Base-by-base conservation (phyloP, 2,113 vertebrate species). In the Onychostruthus taczanowskii region DNA sequence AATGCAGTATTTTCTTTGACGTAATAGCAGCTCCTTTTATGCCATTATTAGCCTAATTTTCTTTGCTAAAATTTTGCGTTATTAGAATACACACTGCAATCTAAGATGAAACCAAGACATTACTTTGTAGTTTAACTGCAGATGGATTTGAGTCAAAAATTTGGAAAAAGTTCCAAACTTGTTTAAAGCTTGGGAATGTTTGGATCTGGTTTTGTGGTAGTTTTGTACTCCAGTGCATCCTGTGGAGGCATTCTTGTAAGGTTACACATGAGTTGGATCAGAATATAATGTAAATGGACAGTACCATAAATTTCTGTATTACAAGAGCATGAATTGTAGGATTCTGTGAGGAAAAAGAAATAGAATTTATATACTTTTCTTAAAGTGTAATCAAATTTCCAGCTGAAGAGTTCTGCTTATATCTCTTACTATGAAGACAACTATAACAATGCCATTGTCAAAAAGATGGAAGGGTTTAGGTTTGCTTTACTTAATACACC, bases 51-150 rank as follows among this genome's bases (percentile, higher is more conserved):
- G 31, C 2, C 23, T 46, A 75, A 78, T 94, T 72, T 84, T 90
- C 69, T 89, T 78, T 69, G 13, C n/a, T 91, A 64, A 82, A 90
- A 50, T 85, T 93, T 89, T 94, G 37, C 64, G 62, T 88, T 72
- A 87, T 87, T 87, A 76, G 31, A 73, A 76, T 73, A 43, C n/a
- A 85, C 6, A 39, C 23, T 82, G 50, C 31, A 79, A 26, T 58
- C n/a, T 69, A 68, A 76, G 66, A 87, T 7, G 12, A 89, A 96
- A 93, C 17, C 14, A 76, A 91, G n/a, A 73, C 28, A 35, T 26
- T 61, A 37, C 26, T 94, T 94, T 82, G 58, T 89, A 93, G 31
- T 76, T 88, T 69, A 76, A 89, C 46, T 84, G 39, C 53, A 82
- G 49, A 78, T 69, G 56, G 33, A 92, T 79, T 53, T 85, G 39